These are phyloP conservation scores for Corythornis vintsioides DNA, from an alignment of 2,113 vertebrate species.

Conservation along the genomic window DNA sequence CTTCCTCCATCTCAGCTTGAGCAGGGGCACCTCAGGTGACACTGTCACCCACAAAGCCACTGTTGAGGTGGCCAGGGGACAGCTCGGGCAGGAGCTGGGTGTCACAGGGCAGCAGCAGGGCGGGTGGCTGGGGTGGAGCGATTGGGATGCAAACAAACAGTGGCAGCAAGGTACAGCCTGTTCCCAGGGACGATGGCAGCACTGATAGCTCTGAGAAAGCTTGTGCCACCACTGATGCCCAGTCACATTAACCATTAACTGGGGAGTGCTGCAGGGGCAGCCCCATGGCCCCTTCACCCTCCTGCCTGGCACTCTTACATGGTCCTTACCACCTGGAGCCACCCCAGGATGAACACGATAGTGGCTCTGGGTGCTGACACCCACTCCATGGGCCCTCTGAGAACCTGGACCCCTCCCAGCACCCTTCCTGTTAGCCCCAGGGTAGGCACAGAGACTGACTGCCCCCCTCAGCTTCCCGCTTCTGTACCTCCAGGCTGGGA, in stretches of 20 bases:
- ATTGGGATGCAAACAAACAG: slow-evolving; percentile 8
- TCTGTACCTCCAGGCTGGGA: neutral
- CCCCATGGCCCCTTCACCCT: neutral
- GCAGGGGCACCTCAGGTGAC: neutral
- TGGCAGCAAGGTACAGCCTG: slow-evolving; percentile 15
- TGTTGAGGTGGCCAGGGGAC: neutral
- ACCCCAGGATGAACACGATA: fast-evolving
- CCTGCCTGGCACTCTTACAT: neutral
- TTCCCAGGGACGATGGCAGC: neutral
- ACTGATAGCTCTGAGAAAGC: neutral
- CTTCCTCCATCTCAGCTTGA: neutral
- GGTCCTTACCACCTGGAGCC: neutral
- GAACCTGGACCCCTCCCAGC: neutral
- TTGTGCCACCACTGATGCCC: neutral
- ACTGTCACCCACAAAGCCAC: neutral
- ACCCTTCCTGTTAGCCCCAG: neutral
- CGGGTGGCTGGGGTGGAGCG: neutral
- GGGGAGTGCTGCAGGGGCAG: neutral
- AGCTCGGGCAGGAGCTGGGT: neutral
- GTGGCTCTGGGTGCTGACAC: neutral
- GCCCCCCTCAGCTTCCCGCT: neutral
- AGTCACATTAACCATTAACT: slow-evolving; percentile 67
- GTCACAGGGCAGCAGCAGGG: neutral
- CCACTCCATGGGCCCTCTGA: fast-evolving
- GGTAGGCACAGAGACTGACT: fast-evolving